Base-by-base conservation (phyloP, 2,797 vertebrate genomes). In the Hipposideros larvatus region DNA sequence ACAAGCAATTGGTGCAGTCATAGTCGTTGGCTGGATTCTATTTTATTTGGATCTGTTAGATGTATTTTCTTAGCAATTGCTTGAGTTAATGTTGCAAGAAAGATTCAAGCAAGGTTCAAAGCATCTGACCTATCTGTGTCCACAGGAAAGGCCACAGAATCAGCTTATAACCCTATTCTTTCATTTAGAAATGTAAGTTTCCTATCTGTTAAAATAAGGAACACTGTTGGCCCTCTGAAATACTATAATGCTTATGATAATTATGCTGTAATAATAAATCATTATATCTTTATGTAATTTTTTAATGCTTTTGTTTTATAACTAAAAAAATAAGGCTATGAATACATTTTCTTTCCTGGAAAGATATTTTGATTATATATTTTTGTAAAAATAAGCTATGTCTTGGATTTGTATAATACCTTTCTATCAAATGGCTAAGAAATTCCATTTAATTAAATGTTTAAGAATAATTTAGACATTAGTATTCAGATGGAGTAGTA, bases 61-160 rank as follows among this genome's bases (percentile, higher is more conserved):
- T n/a, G 5, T 53, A 82, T 51, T 18, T 19, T 37, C 41, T 61
- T 79, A 74, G 31, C n/a, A 95, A 83, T 53, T 77, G 8, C 24
- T 66, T 85, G n/a, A 65, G 26, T 65, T 88, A 92, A 86, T 73
- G 48, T 22, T 77, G 5, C 13, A 95, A 92, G 15, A 86, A 73
- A 88, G 28, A 66, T 34, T 87, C 16, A 77, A 41, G 74, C 2
- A 61, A 84, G n/a, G 1, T 41, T 90, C 37, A 78, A 70, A 75
- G 1, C 24, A 51, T 31, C 22, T 31, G 31, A 84, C 5, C 13
- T 7, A 34, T 46, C 0, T 34, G 22, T 90, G 6, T 2, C 41
- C 82, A 79, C 0, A 18, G 14, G 7, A 71, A 74, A 31, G 14
- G 11, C 4, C n/a, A 28, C 43, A 79, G 57, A 31, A 75, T 84